These are phyloP conservation scores for Scalopus aquaticus DNA, from an alignment of 2,113 vertebrate genomes.

Conservation along the genomic window DNA sequence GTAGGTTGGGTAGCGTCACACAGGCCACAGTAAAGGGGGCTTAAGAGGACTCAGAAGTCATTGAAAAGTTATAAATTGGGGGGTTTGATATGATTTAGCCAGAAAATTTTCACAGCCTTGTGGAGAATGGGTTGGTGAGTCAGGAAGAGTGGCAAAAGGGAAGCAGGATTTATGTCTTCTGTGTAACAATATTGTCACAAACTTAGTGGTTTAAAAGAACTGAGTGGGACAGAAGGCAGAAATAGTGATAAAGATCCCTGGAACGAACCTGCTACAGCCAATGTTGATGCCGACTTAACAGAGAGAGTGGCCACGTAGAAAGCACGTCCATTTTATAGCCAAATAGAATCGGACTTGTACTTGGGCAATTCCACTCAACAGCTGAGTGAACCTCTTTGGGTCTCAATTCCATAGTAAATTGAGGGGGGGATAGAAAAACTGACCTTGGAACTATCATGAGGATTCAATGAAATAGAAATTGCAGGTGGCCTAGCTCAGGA, in stretches of 20 bases:
- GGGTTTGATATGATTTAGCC: too few relatives aligned
- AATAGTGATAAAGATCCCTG: neutral
- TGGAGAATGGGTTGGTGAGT: neutral
- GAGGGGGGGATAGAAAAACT: neutral
- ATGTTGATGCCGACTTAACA: neutral
- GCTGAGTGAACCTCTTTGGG: neutral
- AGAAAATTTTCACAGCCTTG: neutral
- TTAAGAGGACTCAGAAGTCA: neutral
- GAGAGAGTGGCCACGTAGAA: neutral
- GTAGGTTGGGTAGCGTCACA: too few relatives aligned
- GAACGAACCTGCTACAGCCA: accelerated
- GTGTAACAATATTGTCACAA: neutral
- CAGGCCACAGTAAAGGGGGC: neutral
- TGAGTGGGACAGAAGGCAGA: neutral
- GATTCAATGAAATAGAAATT: neutral
- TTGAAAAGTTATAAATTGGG: neutral
- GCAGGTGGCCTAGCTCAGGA: neutral
- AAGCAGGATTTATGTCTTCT: neutral
- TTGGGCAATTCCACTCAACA: neutral
- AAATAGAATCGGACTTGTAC: neutral
- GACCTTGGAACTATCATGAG: neutral
- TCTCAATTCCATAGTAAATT: neutral
- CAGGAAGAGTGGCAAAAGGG: neutral
- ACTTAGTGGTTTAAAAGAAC: too few relatives aligned
- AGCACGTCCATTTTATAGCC: neutral